These are phyloP conservation scores for Nephotettix cincticeps DNA, from an alignment of 1,140 invertebrate genomes.

Conservation along the genomic window DNA sequence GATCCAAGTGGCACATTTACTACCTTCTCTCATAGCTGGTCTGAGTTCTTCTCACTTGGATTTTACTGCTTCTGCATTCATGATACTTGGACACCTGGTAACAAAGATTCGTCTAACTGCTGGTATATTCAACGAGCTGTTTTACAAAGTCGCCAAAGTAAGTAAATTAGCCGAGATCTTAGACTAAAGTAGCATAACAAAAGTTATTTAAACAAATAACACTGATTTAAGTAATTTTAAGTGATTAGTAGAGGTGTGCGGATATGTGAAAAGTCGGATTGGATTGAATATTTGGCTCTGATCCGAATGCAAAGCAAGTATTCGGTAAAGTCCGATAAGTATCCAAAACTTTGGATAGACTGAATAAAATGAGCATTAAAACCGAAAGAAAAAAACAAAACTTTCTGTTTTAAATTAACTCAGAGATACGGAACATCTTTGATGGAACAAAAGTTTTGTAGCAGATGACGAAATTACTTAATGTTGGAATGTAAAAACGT, in stretches of 20 bases:
- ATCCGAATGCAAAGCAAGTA: too few species aligned
- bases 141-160: conserved; percentile 58
- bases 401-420: too few species aligned
- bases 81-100: conserved; percentile 60
- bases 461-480: too few species aligned
- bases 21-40: conserved; percentile 68
- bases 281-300: conserved; percentile 38
- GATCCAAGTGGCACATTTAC: conserved; percentile 63
- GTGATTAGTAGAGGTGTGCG: not conserved
- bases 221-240: not conserved
- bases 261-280: not conserved
- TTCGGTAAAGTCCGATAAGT: too few species aligned
- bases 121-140: conserved; percentile 59
- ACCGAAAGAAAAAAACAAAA: too few species aligned
- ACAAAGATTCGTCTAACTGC: conserved; percentile 62
- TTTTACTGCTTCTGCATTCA: conserved; percentile 70
- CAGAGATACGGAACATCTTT: too few species aligned
- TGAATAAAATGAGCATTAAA: too few species aligned
- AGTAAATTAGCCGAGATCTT: too few species aligned
- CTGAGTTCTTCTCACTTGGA: conserved; percentile 65
- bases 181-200: not conserved
- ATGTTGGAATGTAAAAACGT: too few species aligned
- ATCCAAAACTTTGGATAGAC: too few species aligned
- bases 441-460: too few species aligned
- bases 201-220: not conserved